Percentiles rank a stretch among this genome's conserved stretches.
Conservation (phyloP, 2,113 vertebrate genomes). For the Acanthochromis polyacanthus region DNA sequence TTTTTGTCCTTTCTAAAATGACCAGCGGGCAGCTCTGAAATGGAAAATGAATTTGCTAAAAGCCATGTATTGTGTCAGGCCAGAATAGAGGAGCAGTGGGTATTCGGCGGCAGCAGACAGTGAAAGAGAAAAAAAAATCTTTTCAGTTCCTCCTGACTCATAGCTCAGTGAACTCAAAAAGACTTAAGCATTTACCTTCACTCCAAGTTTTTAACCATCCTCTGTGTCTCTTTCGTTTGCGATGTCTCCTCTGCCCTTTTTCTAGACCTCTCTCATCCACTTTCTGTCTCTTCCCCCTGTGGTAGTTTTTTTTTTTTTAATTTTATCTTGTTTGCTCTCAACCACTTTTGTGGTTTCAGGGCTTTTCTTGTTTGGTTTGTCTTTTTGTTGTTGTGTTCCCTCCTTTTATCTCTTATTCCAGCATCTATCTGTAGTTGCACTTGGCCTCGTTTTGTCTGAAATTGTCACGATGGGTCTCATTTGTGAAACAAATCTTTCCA, state of each 20-base stretch:
- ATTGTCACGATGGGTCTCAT: neutral
- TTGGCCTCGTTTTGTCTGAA: slow-evolving; percentile 14
- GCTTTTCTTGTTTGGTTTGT: slow-evolving; percentile 7
- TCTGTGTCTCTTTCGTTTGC: slow-evolving; percentile 10
- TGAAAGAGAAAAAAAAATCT: slow-evolving; percentile 26
- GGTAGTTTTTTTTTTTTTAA: slow-evolving; percentile 18
- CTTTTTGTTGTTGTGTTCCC: neutral
- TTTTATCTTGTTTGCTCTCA: neutral
- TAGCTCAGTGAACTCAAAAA: slow-evolving; percentile 56
- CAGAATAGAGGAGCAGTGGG: slow-evolving; percentile 59
- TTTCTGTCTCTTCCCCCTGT: neutral
- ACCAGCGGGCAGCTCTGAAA: slow-evolving; percentile 44
- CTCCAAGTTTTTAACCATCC: slow-evolving; percentile 37
- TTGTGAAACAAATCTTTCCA: neutral
- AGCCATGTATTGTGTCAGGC: slow-evolving; percentile 54
- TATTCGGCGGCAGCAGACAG: slow-evolving; percentile 46
- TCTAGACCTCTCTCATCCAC: neutral
- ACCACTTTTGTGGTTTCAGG: neutral
- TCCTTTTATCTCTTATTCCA: neutral
- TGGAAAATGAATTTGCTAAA: slow-evolving; percentile 65
- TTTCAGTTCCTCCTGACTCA: slow-evolving; percentile 47
- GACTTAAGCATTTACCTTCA: slow-evolving; percentile 47
- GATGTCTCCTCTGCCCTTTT: slow-evolving; percentile 8
- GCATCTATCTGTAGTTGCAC: neutral
- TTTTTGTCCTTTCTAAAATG: slow-evolving; percentile 36